Base-by-base conservation (phyloP, 2,888 invertebrate genomes). In the Metallyticus violacea region DNA sequence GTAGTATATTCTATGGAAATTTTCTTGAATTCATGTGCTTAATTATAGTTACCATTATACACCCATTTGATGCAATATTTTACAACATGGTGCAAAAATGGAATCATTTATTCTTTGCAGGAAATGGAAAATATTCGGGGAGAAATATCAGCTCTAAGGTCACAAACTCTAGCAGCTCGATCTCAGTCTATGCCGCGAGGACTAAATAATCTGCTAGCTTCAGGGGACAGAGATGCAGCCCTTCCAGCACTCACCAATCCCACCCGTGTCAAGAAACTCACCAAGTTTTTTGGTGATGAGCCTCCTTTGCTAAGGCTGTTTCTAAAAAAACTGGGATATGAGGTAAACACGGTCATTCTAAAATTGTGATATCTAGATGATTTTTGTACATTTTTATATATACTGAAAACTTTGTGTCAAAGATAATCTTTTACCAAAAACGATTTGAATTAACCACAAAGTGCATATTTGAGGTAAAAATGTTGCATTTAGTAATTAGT, bases 211-310 rank as follows among this genome's bases (percentile, higher is more conserved):
- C 87, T 89, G 7, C 1, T 88, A 26, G 79, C 85, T 6, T 81
- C 82, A 26, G 84, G 76, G 7, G 85, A 85, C 9, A 77, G 84
- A 9, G 85, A 85, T 30, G 95, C 94, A 89, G 40, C 40, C 3
- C 40, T 62, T 0, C 40, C 40, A 62, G 95, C 95, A 85, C 94
- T 97, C 90, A 96, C 97, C 89, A 97, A 97, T 92, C 97, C 97
- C 0, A 96, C 96, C 88, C 93, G 97, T 88, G 97, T 98, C 26
- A 97, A 97, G 91, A 96, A 98, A 90, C 93, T 98, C 89, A 97
- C 97, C 87, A 97, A 97, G 94, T 98, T 98, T 93, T 98, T 98
- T 93, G 98, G 98, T 29, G 97, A 97, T 91, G 98, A 98, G 92
- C 98, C 98, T 40, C 98, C 98, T 9, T 94, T 98, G 89, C 95